Percentiles rank a stretch among this genome's conserved stretches.
These are phyloP conservation scores for Trichonephila clavata DNA, from an alignment of 1,140 invertebrate species.

Conservation along the genomic window DNA sequence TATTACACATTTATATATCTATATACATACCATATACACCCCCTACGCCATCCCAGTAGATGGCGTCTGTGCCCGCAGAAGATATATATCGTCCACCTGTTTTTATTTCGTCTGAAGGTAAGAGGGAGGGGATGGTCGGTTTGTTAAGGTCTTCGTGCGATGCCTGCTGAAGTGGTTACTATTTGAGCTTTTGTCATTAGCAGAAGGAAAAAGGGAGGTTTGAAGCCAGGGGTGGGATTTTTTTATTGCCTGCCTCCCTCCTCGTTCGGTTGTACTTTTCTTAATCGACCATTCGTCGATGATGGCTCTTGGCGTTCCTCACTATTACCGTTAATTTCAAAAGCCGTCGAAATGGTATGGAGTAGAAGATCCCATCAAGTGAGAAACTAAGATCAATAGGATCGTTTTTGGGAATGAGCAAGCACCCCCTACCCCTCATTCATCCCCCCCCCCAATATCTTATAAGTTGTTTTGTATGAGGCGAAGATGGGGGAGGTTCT, in stretches of 20 bases:
- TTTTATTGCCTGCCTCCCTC: constrained; percentile 40
- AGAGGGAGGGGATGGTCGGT: neutral
- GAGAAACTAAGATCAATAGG: constrained; percentile 27
- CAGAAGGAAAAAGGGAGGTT: neutral
- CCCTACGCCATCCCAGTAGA: neutral
- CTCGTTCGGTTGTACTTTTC: constrained; percentile 58
- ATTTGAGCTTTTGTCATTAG: constrained; percentile 70
- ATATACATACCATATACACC: constrained; percentile 29
- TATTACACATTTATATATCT: constrained; percentile 73
- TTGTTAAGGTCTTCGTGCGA: constrained; percentile 67
- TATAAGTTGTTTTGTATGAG: neutral
- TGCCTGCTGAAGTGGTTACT: constrained; percentile 64
- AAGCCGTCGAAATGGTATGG: constrained; percentile 33
- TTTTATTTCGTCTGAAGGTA: constrained; percentile 46
- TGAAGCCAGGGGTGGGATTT: neutral
- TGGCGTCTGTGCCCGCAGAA: neutral
- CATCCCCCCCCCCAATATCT: neutral
- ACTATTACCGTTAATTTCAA: constrained; percentile 57
- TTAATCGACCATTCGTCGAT: constrained; percentile 64
- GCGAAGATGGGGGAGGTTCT: neutral
- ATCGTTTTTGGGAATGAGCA: constrained; percentile 16
- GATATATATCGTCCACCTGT: constrained; percentile 62
- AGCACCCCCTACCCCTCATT: neutral
- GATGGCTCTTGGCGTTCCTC: constrained; percentile 56
- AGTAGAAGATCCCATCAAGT: constrained; percentile 37